Conservation (phyloP, 1,140 invertebrate genomes). For the Gryon sp. region DNA sequence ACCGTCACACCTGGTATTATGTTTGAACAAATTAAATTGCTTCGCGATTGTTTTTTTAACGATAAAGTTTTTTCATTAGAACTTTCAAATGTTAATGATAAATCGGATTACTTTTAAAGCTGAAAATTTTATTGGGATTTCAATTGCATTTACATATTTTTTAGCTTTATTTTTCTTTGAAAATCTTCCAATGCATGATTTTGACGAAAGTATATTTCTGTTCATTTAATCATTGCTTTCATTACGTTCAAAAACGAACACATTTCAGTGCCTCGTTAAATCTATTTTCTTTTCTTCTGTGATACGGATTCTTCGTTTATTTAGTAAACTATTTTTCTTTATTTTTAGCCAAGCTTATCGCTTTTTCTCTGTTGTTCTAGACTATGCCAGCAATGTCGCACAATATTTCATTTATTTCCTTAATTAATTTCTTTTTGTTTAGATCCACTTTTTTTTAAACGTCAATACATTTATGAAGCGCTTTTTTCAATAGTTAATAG, state of each 20-base stretch:
- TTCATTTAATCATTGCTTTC: conserved; percentile 5
- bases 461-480: background rate
- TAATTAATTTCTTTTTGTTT: conserved; percentile 31
- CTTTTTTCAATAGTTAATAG: no score
- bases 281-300: conserved; percentile 15
- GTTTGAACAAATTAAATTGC: conserved; percentile 30
- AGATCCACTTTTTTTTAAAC: background rate
- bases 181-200: conserved; percentile 4
- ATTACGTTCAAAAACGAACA: conserved; percentile 24
- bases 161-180: conserved; percentile 1
- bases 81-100: conserved; percentile 8
- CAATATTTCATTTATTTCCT: conserved; percentile 28
- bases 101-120: background rate
- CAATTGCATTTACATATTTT: background rate
- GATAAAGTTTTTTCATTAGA: conserved; percentile 27
- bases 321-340: conserved; percentile 45
- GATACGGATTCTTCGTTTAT: conserved; percentile 40
- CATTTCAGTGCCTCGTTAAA: conserved; percentile 36
- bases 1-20: conserved; percentile 5
- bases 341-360: conserved; percentile 25
- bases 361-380: conserved; percentile 20
- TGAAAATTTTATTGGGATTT: background rate
- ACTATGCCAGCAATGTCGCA: conserved; percentile 26
- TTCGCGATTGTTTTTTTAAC: conserved; percentile 3
- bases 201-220: conserved; percentile 14